Evolutionary conservation across 1,140 invertebrate genomes (phyloP).

Genomic region (Camponotus floridanus): DNA sequence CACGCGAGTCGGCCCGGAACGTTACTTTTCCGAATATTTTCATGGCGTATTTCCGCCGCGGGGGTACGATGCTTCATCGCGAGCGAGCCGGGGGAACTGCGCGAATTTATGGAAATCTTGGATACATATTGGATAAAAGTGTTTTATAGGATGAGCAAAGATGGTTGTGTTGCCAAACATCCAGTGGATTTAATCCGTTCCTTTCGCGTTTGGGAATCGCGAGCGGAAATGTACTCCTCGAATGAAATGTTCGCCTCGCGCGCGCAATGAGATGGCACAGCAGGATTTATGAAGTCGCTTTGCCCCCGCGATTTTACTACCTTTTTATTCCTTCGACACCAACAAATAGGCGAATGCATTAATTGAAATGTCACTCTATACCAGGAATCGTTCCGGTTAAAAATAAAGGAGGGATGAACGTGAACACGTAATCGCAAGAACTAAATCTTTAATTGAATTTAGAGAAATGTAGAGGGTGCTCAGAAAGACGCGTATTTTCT

Average conservation of each 20-base stretch:
- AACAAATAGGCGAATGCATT: not conserved
- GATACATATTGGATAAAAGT: constrained; percentile 61
- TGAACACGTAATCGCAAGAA: constrained; percentile 4
- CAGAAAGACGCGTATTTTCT: not conserved
- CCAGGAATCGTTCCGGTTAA: constrained; percentile 1
- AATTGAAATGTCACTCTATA: constrained; percentile 51
- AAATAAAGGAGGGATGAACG: constrained; percentile 1
- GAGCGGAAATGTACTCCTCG: constrained; percentile 37
- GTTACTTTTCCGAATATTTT: constrained; percentile 35
- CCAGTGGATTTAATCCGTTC: constrained; percentile 49
- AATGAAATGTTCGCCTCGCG: constrained; percentile 19
- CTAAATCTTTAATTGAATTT: not conserved
- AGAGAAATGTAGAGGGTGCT: not conserved
- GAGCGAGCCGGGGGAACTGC: constrained; percentile 12
- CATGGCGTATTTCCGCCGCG: constrained; percentile 25
- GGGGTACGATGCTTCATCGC: constrained; percentile 40
- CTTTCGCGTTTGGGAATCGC: constrained; percentile 17
- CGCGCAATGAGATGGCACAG: constrained; percentile 40
- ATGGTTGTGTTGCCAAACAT: constrained; percentile 56
- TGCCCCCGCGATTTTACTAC: constrained; percentile 16
- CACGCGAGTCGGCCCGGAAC: constrained; percentile 20
- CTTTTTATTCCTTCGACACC: constrained; percentile 12
- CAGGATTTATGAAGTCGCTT: constrained; percentile 39
- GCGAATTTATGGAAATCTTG: constrained; percentile 62
- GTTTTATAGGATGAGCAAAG: constrained; percentile 39